Evolutionary conservation across 2,888 invertebrate species (phyloP).

Genomic region (Ophonus ardosiacus): DNA sequence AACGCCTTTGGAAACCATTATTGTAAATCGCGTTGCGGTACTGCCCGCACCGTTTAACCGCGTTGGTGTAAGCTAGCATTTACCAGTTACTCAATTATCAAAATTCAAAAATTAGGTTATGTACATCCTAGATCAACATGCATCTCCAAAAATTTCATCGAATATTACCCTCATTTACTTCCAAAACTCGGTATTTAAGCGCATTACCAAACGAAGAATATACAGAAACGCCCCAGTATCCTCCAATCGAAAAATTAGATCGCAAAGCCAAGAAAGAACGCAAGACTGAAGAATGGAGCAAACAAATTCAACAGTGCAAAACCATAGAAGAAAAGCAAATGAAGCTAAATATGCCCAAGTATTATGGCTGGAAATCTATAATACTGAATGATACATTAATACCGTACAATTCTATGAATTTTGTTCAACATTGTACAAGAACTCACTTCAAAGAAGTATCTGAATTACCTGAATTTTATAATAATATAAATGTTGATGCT

Average conservation of each 20-base stretch:
- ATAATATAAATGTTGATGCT: constrained; percentile 75
- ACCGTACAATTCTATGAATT: constrained; percentile 84
- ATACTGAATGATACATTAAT: constrained; percentile 80
- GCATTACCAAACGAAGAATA: constrained; percentile 71
- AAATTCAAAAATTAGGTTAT: constrained; percentile 57
- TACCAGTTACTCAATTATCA: too few species aligned
- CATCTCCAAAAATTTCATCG: constrained; percentile 55
- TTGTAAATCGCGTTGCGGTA: too few species aligned
- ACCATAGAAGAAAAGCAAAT: constrained; percentile 92
- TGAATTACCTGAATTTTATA: constrained; percentile 77
- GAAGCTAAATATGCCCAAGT: constrained; percentile 88
- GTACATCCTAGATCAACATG: constrained; percentile 47
- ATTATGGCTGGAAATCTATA: constrained; percentile 86
- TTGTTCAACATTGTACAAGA: constrained; percentile 87
- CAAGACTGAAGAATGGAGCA: constrained; percentile 76
- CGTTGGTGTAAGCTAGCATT: too few species aligned
- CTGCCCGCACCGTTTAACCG: too few species aligned
- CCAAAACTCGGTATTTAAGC: constrained; percentile 45
- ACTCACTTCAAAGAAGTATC: constrained; percentile 83
- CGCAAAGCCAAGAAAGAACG: constrained; percentile 76
- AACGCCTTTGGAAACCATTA: too few species aligned
- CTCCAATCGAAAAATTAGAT: constrained; percentile 82
- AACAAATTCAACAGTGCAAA: constrained; percentile 80
- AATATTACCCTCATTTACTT: constrained; percentile 44
- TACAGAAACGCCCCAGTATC: constrained; percentile 76